Conservation (phyloP, 2,113 vertebrate species). For the Corapipo altera region DNA sequence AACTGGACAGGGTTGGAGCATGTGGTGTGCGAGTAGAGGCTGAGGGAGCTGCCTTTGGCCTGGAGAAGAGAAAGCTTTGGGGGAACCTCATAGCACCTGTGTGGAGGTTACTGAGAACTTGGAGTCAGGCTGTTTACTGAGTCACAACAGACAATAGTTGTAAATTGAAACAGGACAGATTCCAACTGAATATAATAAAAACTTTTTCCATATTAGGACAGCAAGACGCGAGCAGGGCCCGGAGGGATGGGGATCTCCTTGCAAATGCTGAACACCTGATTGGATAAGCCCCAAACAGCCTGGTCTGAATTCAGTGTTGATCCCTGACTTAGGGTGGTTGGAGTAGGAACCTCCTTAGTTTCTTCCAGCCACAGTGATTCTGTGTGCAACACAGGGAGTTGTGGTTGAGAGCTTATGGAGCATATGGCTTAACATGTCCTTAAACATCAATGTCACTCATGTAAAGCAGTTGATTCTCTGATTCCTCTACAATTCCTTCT, state of each 20-base stretch:
- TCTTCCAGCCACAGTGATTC: not conserved
- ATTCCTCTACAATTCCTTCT: not conserved
- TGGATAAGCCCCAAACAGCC: not conserved
- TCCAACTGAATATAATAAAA: not conserved
- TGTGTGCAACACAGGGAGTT: not conserved
- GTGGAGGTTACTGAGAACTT: not conserved
- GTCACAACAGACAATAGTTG: not conserved
- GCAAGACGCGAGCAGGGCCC: not conserved
- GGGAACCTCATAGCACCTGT: rapidly evolving
- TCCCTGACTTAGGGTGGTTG: not conserved
- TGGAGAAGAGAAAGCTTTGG: not conserved
- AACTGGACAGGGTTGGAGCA: not conserved
- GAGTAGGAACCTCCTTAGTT: not conserved
- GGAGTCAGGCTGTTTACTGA: not conserved
- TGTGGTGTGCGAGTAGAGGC: not conserved
- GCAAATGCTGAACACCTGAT: not conserved
- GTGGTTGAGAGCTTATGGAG: not conserved
- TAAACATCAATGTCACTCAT: not conserved
- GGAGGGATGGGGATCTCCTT: not conserved
- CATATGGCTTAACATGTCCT: not conserved
- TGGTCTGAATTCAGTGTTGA: not conserved
- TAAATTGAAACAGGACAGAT: not conserved
- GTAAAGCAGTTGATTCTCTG: not conserved
- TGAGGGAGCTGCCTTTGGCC: not conserved
- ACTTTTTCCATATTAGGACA: rapidly evolving